Evolutionary conservation across 1,140 invertebrate genomes (phyloP).

Genomic region (Drosophila kikkawai): DNA sequence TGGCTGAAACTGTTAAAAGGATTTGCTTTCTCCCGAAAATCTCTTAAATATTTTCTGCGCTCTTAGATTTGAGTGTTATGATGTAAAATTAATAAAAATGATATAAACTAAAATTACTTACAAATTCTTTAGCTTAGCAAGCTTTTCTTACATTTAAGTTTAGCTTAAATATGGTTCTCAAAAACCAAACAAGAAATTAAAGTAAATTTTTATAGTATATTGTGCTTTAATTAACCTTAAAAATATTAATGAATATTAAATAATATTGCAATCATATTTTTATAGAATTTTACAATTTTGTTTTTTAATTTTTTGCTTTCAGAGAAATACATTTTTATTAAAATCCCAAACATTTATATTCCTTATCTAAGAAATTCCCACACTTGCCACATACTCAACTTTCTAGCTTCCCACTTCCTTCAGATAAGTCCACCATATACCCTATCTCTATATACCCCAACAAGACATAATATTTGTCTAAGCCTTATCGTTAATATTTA

Average conservation of each 20-base stretch:
- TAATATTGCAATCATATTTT: neutral
- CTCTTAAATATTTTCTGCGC: constrained; percentile 2
- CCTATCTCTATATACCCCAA: neutral
- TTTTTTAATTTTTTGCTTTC: neutral
- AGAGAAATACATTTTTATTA: too few species aligned
- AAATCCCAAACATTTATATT: too few species aligned
- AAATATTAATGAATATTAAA: neutral
- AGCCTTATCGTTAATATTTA: neutral
- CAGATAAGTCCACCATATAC: neutral
- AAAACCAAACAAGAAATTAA: neutral
- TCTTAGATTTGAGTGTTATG: neutral
- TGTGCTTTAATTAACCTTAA: neutral
- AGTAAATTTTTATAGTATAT: neutral
- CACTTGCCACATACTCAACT: neutral
- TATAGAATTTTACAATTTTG: too few species aligned
- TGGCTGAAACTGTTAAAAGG: constrained; percentile 6
- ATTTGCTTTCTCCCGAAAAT: neutral
- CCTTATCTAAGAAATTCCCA: neutral
- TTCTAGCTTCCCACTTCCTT: too few species aligned
- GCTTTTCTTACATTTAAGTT: neutral
- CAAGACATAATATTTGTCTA: neutral
- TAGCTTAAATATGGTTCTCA: neutral
- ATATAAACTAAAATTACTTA: neutral
- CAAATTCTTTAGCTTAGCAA: neutral
- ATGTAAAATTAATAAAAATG: neutral